Evolutionary conservation across 2,888 invertebrate genomes (phyloP), one percentile per base, ranked within the genome.

Genomic region (Drosophila aldrichi): DNA sequence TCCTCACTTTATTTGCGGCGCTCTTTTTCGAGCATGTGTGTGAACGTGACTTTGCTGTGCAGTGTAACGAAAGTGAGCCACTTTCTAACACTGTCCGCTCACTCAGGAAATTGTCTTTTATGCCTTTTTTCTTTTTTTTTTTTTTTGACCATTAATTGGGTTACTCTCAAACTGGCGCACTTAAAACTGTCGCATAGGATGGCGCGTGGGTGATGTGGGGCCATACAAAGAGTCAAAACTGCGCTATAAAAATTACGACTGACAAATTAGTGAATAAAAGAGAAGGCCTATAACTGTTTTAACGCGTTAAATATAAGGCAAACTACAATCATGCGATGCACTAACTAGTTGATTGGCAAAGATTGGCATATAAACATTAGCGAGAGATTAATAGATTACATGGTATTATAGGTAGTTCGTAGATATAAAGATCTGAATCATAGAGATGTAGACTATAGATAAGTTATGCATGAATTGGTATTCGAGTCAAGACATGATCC

Each of bases 61-160:
- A 81, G 89, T 87, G 79, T 77, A 79, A 64, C 64, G 74, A 84
- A 89, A 89, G 84, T 84, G 71, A 87, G 88, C 84, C 71, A 84
- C 84, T 84, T 84, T 84, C 89, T 88, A 83, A 77, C 88, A 80
- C 82, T 68, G 65, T 34, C 20, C 58, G 38, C 34, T 20, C 56
- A 56, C 57, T 46, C 25, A 51, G 44, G 64, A 67, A 72, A 71
- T 48, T 56, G 55, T 63, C 61, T 76, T 83, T 83, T 69, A 86
- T 74, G 72, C 51, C 66, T 65, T 52, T n/a, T n/a, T n/a, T n/a
- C n/a, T n/a, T n/a, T n/a, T n/a, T n/a, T n/a, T n/a, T n/a, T n/a
- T n/a, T n/a, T n/a, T 51, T 43, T 43, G 56, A 48, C 55, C 52
- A 64, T 67, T 88, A 84, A 84, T 87, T 89, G 87, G 87, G 70